Percentiles rank a stretch among this genome's conserved stretches.
phyloP scores from a whole-genome alignment of 92 coral and sea anemone genomes.

The Porites evermanni region DNA sequence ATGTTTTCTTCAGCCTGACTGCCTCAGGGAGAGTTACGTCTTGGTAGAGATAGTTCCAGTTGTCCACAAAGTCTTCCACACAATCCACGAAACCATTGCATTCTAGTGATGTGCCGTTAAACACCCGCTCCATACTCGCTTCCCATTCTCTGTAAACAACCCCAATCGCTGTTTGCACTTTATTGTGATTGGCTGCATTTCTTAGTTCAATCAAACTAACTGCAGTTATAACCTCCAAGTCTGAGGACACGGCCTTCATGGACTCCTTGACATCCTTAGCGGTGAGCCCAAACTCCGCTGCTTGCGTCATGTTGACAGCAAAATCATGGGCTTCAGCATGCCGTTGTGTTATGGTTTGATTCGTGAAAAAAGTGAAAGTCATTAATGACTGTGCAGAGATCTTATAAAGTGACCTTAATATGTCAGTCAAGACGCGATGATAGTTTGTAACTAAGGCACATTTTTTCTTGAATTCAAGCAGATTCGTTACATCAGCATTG shows the following conservation, averaged over 20 bases:
- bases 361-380: conserved; percentile 4
- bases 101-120: conserved; percentile 53
- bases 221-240: conserved; percentile 47
- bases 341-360: background rate
- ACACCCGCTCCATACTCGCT: conserved; percentile 75
- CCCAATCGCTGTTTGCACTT: conserved; percentile 45
- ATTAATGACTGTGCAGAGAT: conserved; percentile 47
- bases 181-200: conserved; percentile 42
- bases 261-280: conserved; percentile 39
- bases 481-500: conserved; percentile 16
- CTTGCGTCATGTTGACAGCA: conserved; percentile 34
- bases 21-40: conserved; percentile 65
- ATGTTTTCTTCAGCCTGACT: conserved; percentile 14
- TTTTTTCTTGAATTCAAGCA: conserved; percentile 57
- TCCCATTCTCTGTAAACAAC: conserved; percentile 71
- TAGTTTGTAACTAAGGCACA: conserved; percentile 74
- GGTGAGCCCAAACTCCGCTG: conserved; percentile 49
- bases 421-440: conserved; percentile 58
- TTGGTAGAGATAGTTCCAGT: conserved; percentile 64
- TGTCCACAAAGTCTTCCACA: conserved; percentile 55
- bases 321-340: conserved; percentile 16
- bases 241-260: conserved; percentile 9
- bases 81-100: conserved; percentile 83
- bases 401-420: conserved; percentile 51
- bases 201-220: conserved; percentile 22